Base-by-base conservation (phyloP, 2,113 vertebrate genomes). In the Semnornis frantzii region DNA sequence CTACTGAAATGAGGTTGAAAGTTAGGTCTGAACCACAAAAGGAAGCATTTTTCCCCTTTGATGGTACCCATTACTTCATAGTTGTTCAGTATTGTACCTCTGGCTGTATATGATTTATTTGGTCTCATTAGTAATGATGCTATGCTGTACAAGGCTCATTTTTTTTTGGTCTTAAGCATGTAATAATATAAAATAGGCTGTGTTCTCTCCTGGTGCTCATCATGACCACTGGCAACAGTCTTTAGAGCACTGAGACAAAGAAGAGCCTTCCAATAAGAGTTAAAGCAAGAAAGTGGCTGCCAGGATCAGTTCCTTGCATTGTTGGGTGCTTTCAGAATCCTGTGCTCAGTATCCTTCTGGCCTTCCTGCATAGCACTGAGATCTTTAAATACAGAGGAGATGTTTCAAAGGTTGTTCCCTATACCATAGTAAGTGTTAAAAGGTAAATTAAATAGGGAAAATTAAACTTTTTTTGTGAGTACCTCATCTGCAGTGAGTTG, bases 231-330 rank as follows among this genome's bases (percentile, higher is more conserved):
- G 18, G 46, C 1, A 2, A 5, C 27, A n/a, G 14, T 62, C 12
- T 65, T 6, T 85, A 57, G 23, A 63, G 16, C 0, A 0, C 0
- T 58, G 34, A 27, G 46, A 39, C 24, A 62, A 68, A 39, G 37
- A 39, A 39, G 73, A 75, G 3, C 24, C 14, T 74, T 25, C 27
- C 7, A 46, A 23, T 60, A 57, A 78, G 28, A 42, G 65, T 48
- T 19, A 48, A 48, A 48, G 18, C 8, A 20, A 48, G 46, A 48
- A 48, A 48, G 46, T 48, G 46, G 46, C 46, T 48, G 46, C 46
- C 18, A 48, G 46, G 46, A 8, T 25, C 25, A 33, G 66, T 76
- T 82, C 8, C 34, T 86, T 58, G 39, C 33, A 80, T 68, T 50
- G 15, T 50, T 80, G 2, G 2, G 10, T 70, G 33, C 15, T 77